Percentiles rank a stretch among this genome's conserved stretches.
Conservation (phyloP, 2,888 invertebrate genomes). For the Apoderus coryli region DNA sequence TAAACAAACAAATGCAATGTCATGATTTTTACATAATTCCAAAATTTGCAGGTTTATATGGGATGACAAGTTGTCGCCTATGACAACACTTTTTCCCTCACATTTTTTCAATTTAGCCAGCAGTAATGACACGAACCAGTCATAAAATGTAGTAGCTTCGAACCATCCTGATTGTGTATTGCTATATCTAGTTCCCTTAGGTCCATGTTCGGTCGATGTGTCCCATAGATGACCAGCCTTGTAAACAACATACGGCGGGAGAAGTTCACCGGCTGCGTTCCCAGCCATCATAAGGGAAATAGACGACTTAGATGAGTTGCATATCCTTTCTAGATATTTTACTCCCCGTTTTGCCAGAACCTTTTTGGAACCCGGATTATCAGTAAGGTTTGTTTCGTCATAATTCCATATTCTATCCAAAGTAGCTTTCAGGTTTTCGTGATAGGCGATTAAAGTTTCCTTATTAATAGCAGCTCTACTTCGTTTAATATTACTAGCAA, state of each 20-base stretch:
- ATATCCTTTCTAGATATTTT: constrained; percentile 22
- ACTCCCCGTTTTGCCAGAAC: constrained; percentile 14
- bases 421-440: constrained; percentile 4
- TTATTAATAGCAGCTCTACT: constrained; percentile 8
- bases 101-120: constrained; percentile 8
- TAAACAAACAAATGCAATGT: no score
- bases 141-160: constrained; percentile 16
- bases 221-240: constrained; percentile 20
- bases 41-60: no score
- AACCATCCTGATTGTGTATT: constrained; percentile 18
- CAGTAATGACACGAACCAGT: constrained; percentile 8
- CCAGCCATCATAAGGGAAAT: constrained; percentile 22
- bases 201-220: constrained; percentile 23
- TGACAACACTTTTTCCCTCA: constrained; percentile 20
- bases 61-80: constrained; percentile 24
- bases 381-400: constrained; percentile 21
- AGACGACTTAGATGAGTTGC: constrained; percentile 20
- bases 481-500: constrained; percentile 9
- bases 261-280: constrained; percentile 20
- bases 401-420: constrained; percentile 8
- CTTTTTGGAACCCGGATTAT: constrained; percentile 22
- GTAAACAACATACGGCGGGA: no score
- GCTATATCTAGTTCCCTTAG: constrained; percentile 17
- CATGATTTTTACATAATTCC: no score
- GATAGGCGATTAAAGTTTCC: background rate